Evolutionary conservation across 2,113 vertebrate genomes (phyloP), one percentile per base, ranked within the genome.

Genomic region (Probosciger aterrimus): DNA sequence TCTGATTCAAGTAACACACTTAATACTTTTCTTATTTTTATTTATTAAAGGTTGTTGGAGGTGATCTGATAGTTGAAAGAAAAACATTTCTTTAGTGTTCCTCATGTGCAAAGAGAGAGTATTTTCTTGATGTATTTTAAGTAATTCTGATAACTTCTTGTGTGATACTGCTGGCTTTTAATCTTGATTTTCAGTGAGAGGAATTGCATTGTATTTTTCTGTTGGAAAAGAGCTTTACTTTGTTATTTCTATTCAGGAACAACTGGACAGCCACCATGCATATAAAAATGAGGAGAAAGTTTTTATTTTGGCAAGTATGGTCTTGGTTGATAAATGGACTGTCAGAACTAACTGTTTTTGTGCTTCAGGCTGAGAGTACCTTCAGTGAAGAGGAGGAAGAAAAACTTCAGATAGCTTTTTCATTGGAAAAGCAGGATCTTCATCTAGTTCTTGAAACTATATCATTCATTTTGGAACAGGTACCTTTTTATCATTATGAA

Each of bases 341-440:
- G 15, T 57, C 46, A 52, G 53, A 24, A 87, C 64, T 90, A 91
- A 93, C 27, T 3, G 4, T 65, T 81, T 97, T 87, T 95, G 50
- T 97, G 16, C 97, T 97, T 73, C 82, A 99, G 99, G 97, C 96
- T 59, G 99, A 99, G 93, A 98, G 97, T 59, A 98, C 98, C 49
- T 99, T 99, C 97, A 99, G 98, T 88, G 98, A 99, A 93, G 99
- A 99, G 43, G 99, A 99, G 80, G 99, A 99, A 93, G 98, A 99
- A 97, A 99, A 99, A 84, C 98, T 99, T 84, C 98, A 99, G 80
- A 90, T 93, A 41, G 99, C 99, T 33, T 98, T 99, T 87, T 98
- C 98, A 6, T 50, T 99, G 97, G 98, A 99, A 79, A 99, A 99
- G 94, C 98, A 98, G 68, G 98, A 98, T 89, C 99, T 99, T 59